Base-by-base conservation (phyloP, 2,113 vertebrate species). In the Mormyrus lacerda region DNA sequence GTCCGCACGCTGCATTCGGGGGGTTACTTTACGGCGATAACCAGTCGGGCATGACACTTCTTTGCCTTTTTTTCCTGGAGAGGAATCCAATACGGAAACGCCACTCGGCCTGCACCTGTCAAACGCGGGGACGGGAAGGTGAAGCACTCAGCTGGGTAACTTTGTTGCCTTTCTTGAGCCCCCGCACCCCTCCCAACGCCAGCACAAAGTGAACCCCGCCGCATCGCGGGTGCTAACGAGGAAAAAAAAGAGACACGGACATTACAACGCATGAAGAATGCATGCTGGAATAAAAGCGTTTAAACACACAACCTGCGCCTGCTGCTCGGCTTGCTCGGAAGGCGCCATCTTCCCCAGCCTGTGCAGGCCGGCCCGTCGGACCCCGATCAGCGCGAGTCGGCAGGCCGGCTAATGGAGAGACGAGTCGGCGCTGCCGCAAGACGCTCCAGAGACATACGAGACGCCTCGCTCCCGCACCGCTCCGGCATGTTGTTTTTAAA, bases 271-370 rank as follows among this genome's bases (percentile, higher is more conserved):
- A 31, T 15, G 44, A 35, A 58, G 5, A 79, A 51, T 17, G 8
- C 35, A 48, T 45, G 31, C 48, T 17, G 82, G 51, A 24, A 88
- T 44, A 39, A 27, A 31, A 21, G 24, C 39, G 24, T 42, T 39
- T 39, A 58, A 55, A 58, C 53, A 58, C 76, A 45, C 90, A 92
- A 96, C 96, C 96, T 96, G 94, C 92, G 91, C 83, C 90, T 93
- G 91, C 91, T 92, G 92, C 9, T 95, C 95, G 91, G 93, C 55
- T 89, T 94, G 94, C 1, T 96, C 95, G 90, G 94, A 93, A 89
- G 95, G 95, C 89, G 95, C 95, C 96, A 96, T 96, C 93, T 95
- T 93, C 94, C 87, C 90, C 87, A 44, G 87, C 87, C 79, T 83
- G 53, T 83, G 48, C 87, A 88, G 89, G 42, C 92, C 89, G 91